Base-by-base conservation (phyloP, 1,140 invertebrate genomes). In the Drosophila nigromelanica region DNA sequence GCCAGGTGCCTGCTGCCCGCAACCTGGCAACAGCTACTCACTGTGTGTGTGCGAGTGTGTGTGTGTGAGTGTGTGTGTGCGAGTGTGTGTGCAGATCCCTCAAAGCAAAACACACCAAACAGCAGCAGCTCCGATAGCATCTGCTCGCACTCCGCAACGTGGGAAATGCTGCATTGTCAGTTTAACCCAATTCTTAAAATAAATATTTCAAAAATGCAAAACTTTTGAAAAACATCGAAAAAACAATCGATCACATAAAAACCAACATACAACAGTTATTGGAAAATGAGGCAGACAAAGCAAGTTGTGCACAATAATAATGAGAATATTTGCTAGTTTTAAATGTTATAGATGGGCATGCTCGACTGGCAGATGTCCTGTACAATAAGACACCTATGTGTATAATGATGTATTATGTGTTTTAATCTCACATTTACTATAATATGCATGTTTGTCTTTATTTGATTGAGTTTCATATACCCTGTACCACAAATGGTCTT, bases 141-240 rank as follows among this genome's bases (percentile, higher is more conserved):
- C 71, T 61, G 24, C 39, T 21, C 12, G 39, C 11, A 18, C 43
- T 33, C 10, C 14, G 63, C 68, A 73, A 73, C 71, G 71, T 74
- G 71, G 71, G 71, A 74, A 74, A 55, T 62, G 50, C 40, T 51
- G 48, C 33, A 10, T 39, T 18, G 51, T 21, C 15, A 27, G 12
- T 45, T 80, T 80, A 81, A 78, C 70, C 75, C 60, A 81, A 71
- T 81, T 81, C 37, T 60, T 15, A 4, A 33, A 35, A 67, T 33
- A 12, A 21, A 39, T 48, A 42, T n/a, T 21, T 30, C 24, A 39
- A 45, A 21, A 39, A n/a, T 12, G 3, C 27, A n/a, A 60, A 37
- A 5, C 33, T n/a, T 30, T 40, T 30, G 18, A 10, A 33, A 12
- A 40, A 18, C 18, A 18, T 18, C 18, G 2, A 37, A 73, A 21